phyloP scores from a whole-genome alignment of 2,113 vertebrate species.

The Mola mola region DNA sequence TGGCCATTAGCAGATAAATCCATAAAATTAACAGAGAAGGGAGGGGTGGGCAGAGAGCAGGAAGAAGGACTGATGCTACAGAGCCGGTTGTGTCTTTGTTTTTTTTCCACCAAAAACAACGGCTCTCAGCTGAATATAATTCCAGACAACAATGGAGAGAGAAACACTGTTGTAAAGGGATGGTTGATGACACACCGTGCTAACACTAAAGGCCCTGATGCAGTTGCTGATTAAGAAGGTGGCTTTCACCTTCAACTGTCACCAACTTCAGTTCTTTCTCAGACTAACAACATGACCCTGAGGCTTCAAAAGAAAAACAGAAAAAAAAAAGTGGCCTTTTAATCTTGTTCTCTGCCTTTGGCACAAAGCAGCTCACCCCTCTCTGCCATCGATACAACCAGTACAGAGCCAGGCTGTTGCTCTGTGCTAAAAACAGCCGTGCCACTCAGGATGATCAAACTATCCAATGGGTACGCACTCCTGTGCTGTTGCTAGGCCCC shows the following conservation, averaged over 20 bases:
- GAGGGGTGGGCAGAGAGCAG: constrained; percentile 18
- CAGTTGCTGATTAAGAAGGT: constrained; percentile 45
- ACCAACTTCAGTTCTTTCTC: constrained; percentile 40
- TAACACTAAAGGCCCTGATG: constrained; percentile 23
- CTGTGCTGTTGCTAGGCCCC: constrained; percentile 77
- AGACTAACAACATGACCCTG: constrained; percentile 43
- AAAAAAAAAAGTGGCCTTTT: constrained; percentile 38
- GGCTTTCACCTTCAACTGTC: constrained; percentile 64
- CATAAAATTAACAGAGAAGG: constrained; percentile 76
- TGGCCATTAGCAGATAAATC: constrained; percentile 77
- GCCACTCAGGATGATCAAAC: constrained; percentile 77
- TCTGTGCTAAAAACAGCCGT: constrained; percentile 76
- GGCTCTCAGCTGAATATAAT: constrained; percentile 32
- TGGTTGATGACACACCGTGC: constrained; percentile 31
- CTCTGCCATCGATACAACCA: constrained; percentile 54
- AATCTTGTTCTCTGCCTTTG: constrained; percentile 31
- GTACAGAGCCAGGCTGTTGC: constrained; percentile 71
- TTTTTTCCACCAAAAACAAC: constrained; percentile 40
- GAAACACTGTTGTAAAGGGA: constrained; percentile 31
- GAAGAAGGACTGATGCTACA: constrained; percentile 36
- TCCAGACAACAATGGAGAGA: constrained; percentile 23
- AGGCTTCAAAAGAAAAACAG: constrained; percentile 31
- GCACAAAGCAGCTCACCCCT: constrained; percentile 48
- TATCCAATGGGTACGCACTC: constrained; percentile 75
- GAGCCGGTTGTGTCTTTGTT: constrained; percentile 32